These are phyloP conservation scores for Bursaphelenchus mucronatus DNA, from an alignment of 1,140 invertebrate genomes.

Conservation along the genomic window DNA sequence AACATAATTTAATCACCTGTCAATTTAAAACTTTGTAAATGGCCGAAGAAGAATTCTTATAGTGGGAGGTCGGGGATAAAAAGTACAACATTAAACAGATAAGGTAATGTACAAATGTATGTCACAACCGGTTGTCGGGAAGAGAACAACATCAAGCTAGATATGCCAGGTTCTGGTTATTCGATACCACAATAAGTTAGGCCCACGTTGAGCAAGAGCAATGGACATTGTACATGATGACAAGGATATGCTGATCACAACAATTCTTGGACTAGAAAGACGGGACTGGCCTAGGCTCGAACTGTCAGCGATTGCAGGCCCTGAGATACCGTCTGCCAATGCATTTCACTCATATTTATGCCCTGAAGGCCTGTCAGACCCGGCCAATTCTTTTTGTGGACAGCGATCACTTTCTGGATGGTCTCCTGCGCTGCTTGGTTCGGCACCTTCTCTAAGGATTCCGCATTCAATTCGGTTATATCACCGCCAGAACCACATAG, in stretches of 20 bases:
- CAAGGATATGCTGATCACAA: neutral
- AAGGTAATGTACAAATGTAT: too few relatives aligned
- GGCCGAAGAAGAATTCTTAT: too few relatives aligned
- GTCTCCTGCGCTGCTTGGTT: slow-evolving; percentile 56
- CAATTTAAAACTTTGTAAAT: too few relatives aligned
- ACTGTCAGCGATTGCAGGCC: slow-evolving; percentile 47
- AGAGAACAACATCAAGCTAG: too few relatives aligned
- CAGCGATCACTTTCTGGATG: slow-evolving; percentile 59
- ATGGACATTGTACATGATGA: too few relatives aligned
- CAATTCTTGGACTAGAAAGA: slow-evolving; percentile 1
- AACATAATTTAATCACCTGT: too few relatives aligned
- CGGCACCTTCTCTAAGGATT: slow-evolving; percentile 47
- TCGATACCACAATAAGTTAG: too few relatives aligned
- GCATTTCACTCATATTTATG: slow-evolving; percentile 48
- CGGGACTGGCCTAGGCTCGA: slow-evolving; percentile 25
- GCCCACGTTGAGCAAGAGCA: too few relatives aligned
- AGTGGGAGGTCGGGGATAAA: too few relatives aligned
- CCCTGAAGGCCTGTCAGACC: slow-evolving; percentile 52
- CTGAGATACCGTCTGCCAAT: slow-evolving; percentile 53
- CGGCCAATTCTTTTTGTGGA: slow-evolving; percentile 59
- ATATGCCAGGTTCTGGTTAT: too few relatives aligned
- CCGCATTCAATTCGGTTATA: slow-evolving; percentile 37
- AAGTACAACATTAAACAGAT: too few relatives aligned
- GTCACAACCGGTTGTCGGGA: too few relatives aligned
- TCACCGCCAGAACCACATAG: slow-evolving; percentile 48